Evolutionary conservation across 2,888 invertebrate genomes (phyloP).

Genomic region (Schizaphis graminum): DNA sequence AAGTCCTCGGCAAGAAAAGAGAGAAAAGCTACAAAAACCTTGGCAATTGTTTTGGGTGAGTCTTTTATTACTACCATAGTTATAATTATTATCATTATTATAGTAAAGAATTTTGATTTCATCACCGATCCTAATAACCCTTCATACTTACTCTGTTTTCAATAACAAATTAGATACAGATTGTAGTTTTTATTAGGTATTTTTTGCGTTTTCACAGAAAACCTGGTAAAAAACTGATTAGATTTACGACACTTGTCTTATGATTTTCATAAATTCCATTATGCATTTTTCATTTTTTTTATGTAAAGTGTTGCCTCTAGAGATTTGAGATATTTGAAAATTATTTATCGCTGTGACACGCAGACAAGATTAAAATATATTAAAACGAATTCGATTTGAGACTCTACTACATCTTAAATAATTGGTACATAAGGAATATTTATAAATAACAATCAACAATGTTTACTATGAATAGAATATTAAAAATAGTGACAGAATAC

Average conservation of each 20-base stretch:
- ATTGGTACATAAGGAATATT: neutral
- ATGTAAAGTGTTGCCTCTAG: neutral
- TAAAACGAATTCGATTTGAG: neutral
- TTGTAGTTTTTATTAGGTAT: neutral
- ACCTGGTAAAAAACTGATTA: neutral
- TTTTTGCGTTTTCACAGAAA: neutral
- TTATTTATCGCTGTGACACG: neutral
- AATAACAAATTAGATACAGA: neutral
- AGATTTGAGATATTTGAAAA: neutral
- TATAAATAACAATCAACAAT: neutral
- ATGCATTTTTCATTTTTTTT: neutral
- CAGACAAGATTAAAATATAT: neutral
- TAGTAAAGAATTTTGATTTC: neutral
- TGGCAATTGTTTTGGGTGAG: constrained; percentile 98
- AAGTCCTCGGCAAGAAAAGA: constrained; percentile 95
- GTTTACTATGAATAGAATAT: neutral
- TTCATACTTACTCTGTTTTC: neutral
- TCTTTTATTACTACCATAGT: constrained; percentile 64
- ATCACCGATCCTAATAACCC: neutral
- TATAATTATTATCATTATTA: neutral
- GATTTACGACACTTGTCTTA: neutral
- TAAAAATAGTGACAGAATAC: neutral
- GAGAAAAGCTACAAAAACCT: constrained; percentile 97
- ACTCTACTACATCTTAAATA: neutral
- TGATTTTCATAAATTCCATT: neutral